These are phyloP conservation scores for Urocynchramus pylzowi DNA, from an alignment of 2,113 vertebrate species.

Conservation along the genomic window DNA sequence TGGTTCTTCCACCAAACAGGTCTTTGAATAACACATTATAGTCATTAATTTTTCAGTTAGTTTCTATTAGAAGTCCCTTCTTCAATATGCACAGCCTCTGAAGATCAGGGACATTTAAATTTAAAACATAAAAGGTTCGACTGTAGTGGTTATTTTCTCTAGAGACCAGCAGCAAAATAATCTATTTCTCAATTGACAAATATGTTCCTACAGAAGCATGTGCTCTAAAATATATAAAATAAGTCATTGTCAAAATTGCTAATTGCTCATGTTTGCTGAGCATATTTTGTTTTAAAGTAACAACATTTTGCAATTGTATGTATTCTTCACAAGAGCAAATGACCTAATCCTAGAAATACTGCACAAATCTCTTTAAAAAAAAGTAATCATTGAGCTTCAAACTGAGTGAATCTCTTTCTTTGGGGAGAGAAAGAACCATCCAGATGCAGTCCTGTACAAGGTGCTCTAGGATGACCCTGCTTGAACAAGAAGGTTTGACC, in stretches of 20 bases:
- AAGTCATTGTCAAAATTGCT: background rate
- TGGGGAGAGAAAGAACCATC: background rate
- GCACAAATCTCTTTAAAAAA: background rate
- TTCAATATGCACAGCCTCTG: background rate
- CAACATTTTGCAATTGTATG: background rate
- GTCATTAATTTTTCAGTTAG: background rate
- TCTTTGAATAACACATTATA: background rate
- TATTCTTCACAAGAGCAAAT: background rate
- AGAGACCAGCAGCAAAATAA: background rate
- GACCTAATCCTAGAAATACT: background rate
- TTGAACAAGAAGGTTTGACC: fast-evolving
- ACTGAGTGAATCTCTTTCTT: background rate
- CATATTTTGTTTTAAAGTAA: background rate
- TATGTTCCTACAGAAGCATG: background rate
- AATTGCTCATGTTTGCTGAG: background rate
- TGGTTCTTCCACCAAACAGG: background rate
- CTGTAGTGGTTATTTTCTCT: background rate
- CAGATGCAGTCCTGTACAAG: no score
- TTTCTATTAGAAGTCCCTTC: background rate
- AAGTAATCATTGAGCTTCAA: background rate
- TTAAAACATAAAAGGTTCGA: background rate
- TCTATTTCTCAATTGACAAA: background rate
- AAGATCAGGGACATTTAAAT: background rate
- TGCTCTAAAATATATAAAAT: background rate
- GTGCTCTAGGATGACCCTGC: background rate